A percentile compares a stretch with the other conserved stretches of the same genome.
Evolutionary conservation across 2,888 invertebrate genomes (phyloP).

Genomic region (Brassicogethes aeneus): DNA sequence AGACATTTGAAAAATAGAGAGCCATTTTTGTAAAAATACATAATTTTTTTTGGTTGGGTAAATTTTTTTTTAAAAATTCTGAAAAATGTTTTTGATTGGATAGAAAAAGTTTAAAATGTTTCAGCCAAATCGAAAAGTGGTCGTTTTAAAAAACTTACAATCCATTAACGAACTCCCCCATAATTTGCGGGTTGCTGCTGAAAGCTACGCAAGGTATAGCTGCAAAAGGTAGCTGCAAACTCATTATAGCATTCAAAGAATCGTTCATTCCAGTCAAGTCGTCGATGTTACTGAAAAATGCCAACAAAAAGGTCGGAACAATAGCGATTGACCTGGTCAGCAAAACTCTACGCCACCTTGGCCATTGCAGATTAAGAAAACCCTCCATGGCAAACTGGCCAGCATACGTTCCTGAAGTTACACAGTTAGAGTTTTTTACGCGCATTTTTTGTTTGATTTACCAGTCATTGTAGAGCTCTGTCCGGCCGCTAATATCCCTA

Average conservation of each 20-base stretch:
- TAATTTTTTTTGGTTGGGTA: too few species aligned
- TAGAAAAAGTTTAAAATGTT: too few species aligned
- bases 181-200: slow-evolving; percentile 66
- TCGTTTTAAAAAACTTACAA: slow-evolving; percentile 44
- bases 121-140: background rate
- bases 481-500: slow-evolving; percentile 73
- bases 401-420: slow-evolving; percentile 55
- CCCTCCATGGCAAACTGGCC: slow-evolving; percentile 88
- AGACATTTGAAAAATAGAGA: too few species aligned
- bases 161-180: slow-evolving; percentile 80
- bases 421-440: background rate
- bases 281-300: slow-evolving; percentile 56
- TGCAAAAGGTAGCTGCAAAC: slow-evolving; percentile 80
- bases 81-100: too few species aligned
- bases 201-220: slow-evolving; percentile 79
- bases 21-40: too few species aligned
- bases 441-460: slow-evolving; percentile 1
- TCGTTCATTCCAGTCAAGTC: slow-evolving; percentile 77
- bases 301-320: slow-evolving; percentile 59
- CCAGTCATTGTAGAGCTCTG: slow-evolving; percentile 81
- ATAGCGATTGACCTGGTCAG: slow-evolving; percentile 77
- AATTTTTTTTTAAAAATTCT: too few species aligned
- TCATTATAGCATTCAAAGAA: slow-evolving; percentile 77
- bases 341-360: slow-evolving; percentile 77
- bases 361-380: slow-evolving; percentile 76